Percentiles rank a stretch among this genome's conserved stretches.
These are phyloP conservation scores for Rhopalosiphum nymphaeae DNA, from an alignment of 2,888 invertebrate genomes.

Conservation along the genomic window DNA sequence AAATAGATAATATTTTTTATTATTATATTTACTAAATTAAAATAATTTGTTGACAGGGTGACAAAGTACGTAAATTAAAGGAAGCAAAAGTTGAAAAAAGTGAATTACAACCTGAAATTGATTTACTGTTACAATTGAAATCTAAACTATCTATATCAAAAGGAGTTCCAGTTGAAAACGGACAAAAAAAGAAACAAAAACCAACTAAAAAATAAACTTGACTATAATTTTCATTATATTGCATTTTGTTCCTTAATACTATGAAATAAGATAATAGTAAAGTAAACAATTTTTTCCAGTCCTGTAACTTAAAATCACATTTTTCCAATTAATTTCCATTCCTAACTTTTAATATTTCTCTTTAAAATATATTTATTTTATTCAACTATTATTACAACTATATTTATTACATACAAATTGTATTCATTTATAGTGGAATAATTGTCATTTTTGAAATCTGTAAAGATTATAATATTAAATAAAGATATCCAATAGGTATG, in stretches of 20 bases:
- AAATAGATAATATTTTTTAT: not conserved
- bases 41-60: conserved; percentile 55
- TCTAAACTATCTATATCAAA: conserved; percentile 28
- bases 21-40: not conserved
- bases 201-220: conserved; percentile 25
- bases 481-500: not conserved
- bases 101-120: conserved; percentile 65
- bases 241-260: conserved; percentile 35
- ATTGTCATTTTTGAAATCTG: not conserved
- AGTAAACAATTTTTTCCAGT: not conserved
- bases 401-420: not conserved
- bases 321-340: not conserved
- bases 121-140: conserved; percentile 52
- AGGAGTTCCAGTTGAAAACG: conserved; percentile 23
- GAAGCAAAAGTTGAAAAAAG: conserved; percentile 65
- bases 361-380: not conserved
- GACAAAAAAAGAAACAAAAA: conserved; percentile 46
- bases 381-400: not conserved
- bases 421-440: not conserved
- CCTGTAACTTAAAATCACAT: not conserved
- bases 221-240: conserved; percentile 42
- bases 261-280: conserved; percentile 21
- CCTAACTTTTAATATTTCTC: not conserved
- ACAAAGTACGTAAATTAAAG: conserved; percentile 64
- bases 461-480: not conserved